Percentiles rank a stretch among this genome's conserved stretches.
Evolutionary conservation across 2,113 vertebrate genomes (phyloP).

Genomic region (Ascaphus truei): DNA sequence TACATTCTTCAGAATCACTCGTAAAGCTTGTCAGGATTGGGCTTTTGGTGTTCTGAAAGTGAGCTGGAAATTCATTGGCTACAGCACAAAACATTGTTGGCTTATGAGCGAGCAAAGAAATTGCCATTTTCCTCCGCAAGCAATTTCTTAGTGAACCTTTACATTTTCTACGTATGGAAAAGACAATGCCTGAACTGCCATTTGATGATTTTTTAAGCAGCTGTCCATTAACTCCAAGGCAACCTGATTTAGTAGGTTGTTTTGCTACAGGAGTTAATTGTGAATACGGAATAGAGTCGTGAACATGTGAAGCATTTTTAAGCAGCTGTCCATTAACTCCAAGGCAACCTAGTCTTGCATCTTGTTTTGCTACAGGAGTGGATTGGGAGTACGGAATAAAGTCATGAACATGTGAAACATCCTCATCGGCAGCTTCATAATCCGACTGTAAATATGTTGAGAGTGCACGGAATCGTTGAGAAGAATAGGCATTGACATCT

Average conservation of each 20-base stretch:
- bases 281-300: slow-evolving; percentile 62
- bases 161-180: slow-evolving; percentile 40
- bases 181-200: background rate
- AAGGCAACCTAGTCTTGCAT: slow-evolving; percentile 27
- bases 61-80: background rate
- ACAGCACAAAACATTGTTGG: background rate
- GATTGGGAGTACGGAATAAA: slow-evolving; percentile 72
- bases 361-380: slow-evolving; percentile 60
- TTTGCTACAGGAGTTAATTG: slow-evolving; percentile 71
- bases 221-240: slow-evolving; percentile 5
- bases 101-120: background rate
- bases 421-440: background rate
- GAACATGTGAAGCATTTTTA: slow-evolving; percentile 35
- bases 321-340: slow-evolving; percentile 20
- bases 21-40: background rate
- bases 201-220: slow-evolving; percentile 40
- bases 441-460: slow-evolving; percentile 15
- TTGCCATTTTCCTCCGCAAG: slow-evolving; percentile 33
- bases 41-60: background rate
- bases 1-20: slow-evolving; percentile 37
- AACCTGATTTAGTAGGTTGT: slow-evolving; percentile 33
- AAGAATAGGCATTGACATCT: background rate
- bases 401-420: slow-evolving; percentile 34
- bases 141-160: slow-evolving; percentile 42
- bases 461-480: slow-evolving; percentile 33